phyloP scores from a whole-genome alignment of 2,888 invertebrate species.

The Polydrusus pterygomalis region DNA sequence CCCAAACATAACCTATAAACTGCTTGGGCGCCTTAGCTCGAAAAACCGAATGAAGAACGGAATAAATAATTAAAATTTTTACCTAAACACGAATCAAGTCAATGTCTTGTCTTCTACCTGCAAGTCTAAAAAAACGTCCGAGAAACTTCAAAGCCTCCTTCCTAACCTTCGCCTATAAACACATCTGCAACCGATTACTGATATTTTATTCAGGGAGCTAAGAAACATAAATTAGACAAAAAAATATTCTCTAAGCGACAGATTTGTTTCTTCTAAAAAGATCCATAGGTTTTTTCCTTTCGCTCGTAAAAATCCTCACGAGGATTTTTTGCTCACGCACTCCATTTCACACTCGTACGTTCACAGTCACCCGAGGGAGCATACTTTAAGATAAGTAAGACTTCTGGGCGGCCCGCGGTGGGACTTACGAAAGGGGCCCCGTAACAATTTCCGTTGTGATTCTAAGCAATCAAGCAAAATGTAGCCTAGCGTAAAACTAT shows the following conservation, averaged over 20 bases:
- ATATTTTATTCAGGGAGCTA: constrained; percentile 43
- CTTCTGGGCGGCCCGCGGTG: constrained; percentile 26
- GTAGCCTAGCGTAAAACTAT: not conserved
- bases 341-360: constrained; percentile 52
- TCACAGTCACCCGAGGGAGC: constrained; percentile 60
- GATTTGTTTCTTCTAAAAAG: constrained; percentile 52
- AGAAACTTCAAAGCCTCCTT: not conserved
- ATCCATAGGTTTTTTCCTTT: constrained; percentile 54
- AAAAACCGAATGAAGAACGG: not conserved
- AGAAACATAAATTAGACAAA: constrained; percentile 43
- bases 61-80: constrained; percentile 8
- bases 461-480: not conserved
- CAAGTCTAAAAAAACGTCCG: not conserved
- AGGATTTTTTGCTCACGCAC: constrained; percentile 38
- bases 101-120: not conserved
- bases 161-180: constrained; percentile 2
- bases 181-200: constrained; percentile 22
- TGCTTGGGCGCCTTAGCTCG: not conserved
- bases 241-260: constrained; percentile 48
- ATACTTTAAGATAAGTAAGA: constrained; percentile 52
- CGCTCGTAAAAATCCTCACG: constrained; percentile 31
- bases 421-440: not conserved
- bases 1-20: not conserved
- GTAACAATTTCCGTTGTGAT: not conserved
- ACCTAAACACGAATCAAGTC: constrained; percentile 6